These are phyloP conservation scores for Drosophila obscura DNA, from an alignment of 1,140 invertebrate species.

Conservation along the genomic window DNA sequence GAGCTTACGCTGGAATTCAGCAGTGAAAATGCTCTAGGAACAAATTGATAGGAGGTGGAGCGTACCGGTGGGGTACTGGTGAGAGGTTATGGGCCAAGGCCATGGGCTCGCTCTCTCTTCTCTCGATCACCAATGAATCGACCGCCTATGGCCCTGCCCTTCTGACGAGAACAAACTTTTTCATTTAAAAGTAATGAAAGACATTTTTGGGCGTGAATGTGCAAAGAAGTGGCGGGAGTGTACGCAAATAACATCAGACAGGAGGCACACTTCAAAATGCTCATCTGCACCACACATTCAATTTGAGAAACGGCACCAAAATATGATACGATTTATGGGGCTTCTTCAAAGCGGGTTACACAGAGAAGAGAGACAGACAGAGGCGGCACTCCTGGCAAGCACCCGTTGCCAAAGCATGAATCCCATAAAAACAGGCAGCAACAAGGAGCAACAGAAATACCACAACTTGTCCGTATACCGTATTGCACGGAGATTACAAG, in stretches of 20 bases:
- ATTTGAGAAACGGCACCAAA: conserved; percentile 55
- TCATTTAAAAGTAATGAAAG: conserved; percentile 50
- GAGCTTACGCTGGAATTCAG: conserved; percentile 24
- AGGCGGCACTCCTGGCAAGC: conserved; percentile 2
- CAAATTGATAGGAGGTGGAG: no score
- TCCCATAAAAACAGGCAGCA: conserved; percentile 57
- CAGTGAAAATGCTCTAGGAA: no score
- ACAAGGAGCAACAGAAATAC: neutral
- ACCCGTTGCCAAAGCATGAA: conserved; percentile 49
- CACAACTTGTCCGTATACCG: no score
- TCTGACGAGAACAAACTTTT: conserved; percentile 33
- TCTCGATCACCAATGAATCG: conserved; percentile 44
- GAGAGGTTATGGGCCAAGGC: no score
- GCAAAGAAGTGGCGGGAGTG: conserved; percentile 20
- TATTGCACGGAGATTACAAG: no score
- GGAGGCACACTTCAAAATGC: conserved; percentile 35
- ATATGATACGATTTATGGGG: conserved; percentile 68
- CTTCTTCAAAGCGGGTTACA: conserved; percentile 8
- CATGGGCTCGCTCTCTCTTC: no score
- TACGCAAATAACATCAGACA: conserved; percentile 24
- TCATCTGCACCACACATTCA: conserved; percentile 59
- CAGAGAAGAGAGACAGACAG: no score
- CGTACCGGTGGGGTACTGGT: no score
- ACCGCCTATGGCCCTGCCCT: conserved; percentile 15
- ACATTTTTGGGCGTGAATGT: conserved; percentile 32